A percentile compares a stretch with the other conserved stretches of the same genome.
Conservation (phyloP, 2,797 vertebrate genomes). For the Paratrypauchen microcephalus region DNA sequence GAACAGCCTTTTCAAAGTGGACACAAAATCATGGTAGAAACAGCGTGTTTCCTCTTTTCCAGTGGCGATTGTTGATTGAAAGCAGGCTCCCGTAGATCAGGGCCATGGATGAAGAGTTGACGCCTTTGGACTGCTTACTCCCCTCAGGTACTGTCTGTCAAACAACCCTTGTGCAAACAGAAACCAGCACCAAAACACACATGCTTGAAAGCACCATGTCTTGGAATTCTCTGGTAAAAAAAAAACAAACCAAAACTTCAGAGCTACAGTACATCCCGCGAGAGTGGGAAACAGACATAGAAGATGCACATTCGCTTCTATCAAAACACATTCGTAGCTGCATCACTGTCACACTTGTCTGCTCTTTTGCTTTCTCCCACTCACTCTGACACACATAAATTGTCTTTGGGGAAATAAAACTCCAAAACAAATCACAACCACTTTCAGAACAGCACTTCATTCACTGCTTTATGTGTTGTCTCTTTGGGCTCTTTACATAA, state of each 20-base stretch:
- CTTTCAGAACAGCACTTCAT: conserved; percentile 38
- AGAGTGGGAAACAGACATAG: neutral
- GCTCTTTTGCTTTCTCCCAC: conserved; percentile 26
- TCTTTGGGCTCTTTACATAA: conserved; percentile 21
- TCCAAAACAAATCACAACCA: conserved; percentile 49
- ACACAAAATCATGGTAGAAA: conserved; percentile 11
- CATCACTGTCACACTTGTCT: conserved; percentile 48
- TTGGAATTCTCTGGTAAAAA: neutral
- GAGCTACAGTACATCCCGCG: conserved; percentile 12
- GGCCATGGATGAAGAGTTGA: conserved; percentile 72
- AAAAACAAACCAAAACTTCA: neutral
- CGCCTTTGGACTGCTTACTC: conserved; percentile 76
- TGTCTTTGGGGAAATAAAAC: conserved; percentile 37
- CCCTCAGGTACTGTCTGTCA: conserved; percentile 68
- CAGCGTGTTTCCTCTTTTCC: conserved; percentile 37
- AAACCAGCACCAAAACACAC: conserved; percentile 16
- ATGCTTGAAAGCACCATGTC: neutral
- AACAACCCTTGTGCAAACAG: conserved; percentile 14
- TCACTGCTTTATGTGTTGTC: conserved; percentile 14
- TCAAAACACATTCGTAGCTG: conserved; percentile 35
- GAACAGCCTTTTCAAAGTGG: neutral
- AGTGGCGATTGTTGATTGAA: conserved; percentile 41
- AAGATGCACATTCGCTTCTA: conserved; percentile 21
- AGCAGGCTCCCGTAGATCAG: conserved; percentile 27
- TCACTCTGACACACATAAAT: conserved; percentile 31